A percentile compares a stretch with the other conserved stretches of the same genome.
These are phyloP conservation scores for Vandiemenella viatica DNA, from an alignment of 2,888 invertebrate species.

Conservation along the genomic window DNA sequence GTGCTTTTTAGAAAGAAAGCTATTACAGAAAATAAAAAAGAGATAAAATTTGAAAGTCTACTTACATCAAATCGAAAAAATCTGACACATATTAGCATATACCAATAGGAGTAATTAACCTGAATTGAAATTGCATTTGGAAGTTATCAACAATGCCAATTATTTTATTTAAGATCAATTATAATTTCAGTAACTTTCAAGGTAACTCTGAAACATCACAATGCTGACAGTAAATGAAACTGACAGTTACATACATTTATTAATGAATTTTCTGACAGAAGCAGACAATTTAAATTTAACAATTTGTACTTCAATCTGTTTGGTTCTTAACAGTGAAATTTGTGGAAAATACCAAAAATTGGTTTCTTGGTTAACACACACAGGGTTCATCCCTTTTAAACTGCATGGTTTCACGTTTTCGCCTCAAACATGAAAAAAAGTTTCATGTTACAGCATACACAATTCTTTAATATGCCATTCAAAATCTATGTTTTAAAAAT, in stretches of 20 bases:
- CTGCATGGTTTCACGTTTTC: slow-evolving; percentile 1
- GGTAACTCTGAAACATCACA: slow-evolving; percentile 12
- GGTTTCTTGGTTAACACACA: background rate
- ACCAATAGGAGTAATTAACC: no score
- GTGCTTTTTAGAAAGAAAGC: background rate
- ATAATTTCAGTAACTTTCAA: slow-evolving; percentile 9
- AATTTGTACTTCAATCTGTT: slow-evolving; percentile 9
- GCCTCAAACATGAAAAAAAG: slow-evolving; percentile 5
- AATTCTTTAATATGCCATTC: slow-evolving; percentile 4
- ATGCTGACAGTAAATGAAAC: slow-evolving; percentile 15
- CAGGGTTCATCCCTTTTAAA: slow-evolving; percentile 14
- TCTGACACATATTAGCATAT: no score
- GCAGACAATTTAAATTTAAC: background rate
- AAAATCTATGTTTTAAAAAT: slow-evolving; percentile 2
- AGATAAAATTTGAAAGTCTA: background rate
- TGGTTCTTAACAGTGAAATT: slow-evolving; percentile 1
- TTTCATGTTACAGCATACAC: slow-evolving; percentile 6
- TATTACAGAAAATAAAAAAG: background rate
- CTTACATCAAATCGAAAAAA: background rate
- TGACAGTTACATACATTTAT: slow-evolving; percentile 9
- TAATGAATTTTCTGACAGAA: slow-evolving; percentile 3
- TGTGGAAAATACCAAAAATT: slow-evolving; percentile 2
- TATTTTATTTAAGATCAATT: no score
- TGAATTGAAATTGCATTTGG: no score
- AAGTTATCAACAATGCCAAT: no score